Evolutionary conservation across 2,113 vertebrate species (phyloP), one percentile per base, ranked within the genome.

Genomic region (Callopanchax toddi): DNA sequence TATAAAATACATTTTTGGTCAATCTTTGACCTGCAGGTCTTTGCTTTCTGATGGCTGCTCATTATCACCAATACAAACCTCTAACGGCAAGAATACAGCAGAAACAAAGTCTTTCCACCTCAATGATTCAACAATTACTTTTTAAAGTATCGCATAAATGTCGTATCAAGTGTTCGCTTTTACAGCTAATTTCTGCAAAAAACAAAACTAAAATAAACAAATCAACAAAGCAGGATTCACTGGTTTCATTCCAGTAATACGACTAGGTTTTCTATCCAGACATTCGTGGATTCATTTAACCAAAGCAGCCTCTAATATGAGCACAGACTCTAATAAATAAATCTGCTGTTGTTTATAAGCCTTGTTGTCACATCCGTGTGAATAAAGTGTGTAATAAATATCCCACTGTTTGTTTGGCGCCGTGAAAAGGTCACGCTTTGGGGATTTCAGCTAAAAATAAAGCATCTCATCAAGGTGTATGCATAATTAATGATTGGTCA

Each of bases 401-500:
- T 37, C 39, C 53, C 16, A 4, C 23, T 64, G 78, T 82, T 80
- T 82, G 42, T 51, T 57, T 17, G 43, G 45, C 39, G 13, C 64
- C 34, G 16, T 52, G n/a, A 72, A 77, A 75, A 76, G 52, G 60
- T 71, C 32, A 11, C 36, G 13, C n/a, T 39, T 57, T 34, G 36
- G 34, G 57, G 77, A 79, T 73, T 80, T 79, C 42, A 54, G 62
- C 46, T 78, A 77, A 85, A 87, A 85, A 87, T 84, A 82, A 76
- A 70, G 64, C 20, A 55, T 66, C 82, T 85, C 73, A 86, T 87
- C 85, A 77, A 68, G 68, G 48, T 52, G 52, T 37, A 82, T 88
- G 42, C 73, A 89, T 89, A 82, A 89, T 88, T 79, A 79, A 89
- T 75, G 71, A 26, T 18, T 46, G 77, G 76, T 78, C 77, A 84